Evolutionary conservation across 1,140 invertebrate species (phyloP).

Genomic region (Pissodes strobi): DNA sequence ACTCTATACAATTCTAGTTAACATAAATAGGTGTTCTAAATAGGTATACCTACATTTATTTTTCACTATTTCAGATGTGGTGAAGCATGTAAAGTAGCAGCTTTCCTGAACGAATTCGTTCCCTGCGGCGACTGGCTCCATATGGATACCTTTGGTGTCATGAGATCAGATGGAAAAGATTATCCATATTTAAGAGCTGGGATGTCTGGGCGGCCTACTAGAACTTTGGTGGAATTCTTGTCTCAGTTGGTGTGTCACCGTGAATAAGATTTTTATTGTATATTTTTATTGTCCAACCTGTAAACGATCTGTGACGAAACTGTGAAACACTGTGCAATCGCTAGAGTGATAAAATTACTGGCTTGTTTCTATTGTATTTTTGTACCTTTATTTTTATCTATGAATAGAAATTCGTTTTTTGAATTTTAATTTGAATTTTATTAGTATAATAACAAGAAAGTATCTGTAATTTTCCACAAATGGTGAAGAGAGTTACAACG

Average conservation of each 20-base stretch:
- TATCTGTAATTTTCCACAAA: too few species aligned
- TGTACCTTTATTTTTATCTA: too few species aligned
- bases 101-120: constrained; percentile 74
- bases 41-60: too few species aligned
- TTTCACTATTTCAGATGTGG: constrained; percentile 54
- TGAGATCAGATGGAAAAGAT: constrained; percentile 59
- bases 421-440: too few species aligned
- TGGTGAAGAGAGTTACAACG: too few species aligned
- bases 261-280: constrained; percentile 39
- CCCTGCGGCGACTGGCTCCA: constrained; percentile 68
- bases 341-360: too few species aligned
- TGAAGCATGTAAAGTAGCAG: constrained; percentile 70
- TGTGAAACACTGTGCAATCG: neutral
- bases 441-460: too few species aligned
- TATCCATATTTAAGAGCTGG: constrained; percentile 63
- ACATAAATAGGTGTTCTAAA: too few species aligned
- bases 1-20: too few species aligned
- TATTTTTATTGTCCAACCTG: neutral
- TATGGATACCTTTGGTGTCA: constrained; percentile 73
- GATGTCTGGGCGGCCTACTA: constrained; percentile 65
- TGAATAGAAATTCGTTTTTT: too few species aligned
- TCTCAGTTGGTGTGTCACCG: constrained; percentile 60
- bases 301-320: neutral
- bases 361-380: too few species aligned
- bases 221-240: constrained; percentile 66